A percentile compares a stretch with the other conserved stretches of the same genome.
Evolutionary conservation across 2,888 invertebrate species (phyloP).

Genomic region (Meandrusa payeni): DNA sequence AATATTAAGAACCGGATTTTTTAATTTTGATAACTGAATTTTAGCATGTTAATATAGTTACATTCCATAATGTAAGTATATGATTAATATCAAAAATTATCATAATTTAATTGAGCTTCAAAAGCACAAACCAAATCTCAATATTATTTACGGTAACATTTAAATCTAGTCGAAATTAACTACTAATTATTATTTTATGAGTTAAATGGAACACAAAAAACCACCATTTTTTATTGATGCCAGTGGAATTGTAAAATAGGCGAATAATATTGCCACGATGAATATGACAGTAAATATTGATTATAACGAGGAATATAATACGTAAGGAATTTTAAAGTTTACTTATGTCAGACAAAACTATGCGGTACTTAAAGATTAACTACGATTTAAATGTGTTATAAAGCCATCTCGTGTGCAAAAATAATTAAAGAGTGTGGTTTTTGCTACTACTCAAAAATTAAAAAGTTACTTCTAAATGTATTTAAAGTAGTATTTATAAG

Average conservation of each 20-base stretch:
- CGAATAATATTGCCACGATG: background rate
- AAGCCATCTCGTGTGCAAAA: conserved; percentile 20
- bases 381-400: conserved; percentile 18
- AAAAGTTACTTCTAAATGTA: background rate
- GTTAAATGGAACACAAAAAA: conserved; percentile 11
- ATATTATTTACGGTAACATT: conserved; percentile 1
- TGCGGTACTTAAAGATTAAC: conserved; percentile 9
- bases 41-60: too few species aligned
- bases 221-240: background rate
- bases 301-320: conserved; percentile 2
- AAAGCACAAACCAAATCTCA: background rate
- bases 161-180: conserved; percentile 17
- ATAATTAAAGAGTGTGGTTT: conserved; percentile 15
- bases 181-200: conserved; percentile 1
- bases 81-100: background rate
- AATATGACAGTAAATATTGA: background rate
- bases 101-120: conserved; percentile 3
- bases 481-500: too few species aligned
- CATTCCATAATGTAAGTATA: background rate
- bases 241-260: background rate
- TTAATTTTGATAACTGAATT: too few species aligned
- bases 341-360: conserved; percentile 11
- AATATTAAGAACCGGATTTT: too few species aligned
- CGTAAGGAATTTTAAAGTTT: conserved; percentile 11
- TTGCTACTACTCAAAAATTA: conserved; percentile 24